Base-by-base conservation (phyloP, 2,888 invertebrate genomes). In the Nymphalis urticae region DNA sequence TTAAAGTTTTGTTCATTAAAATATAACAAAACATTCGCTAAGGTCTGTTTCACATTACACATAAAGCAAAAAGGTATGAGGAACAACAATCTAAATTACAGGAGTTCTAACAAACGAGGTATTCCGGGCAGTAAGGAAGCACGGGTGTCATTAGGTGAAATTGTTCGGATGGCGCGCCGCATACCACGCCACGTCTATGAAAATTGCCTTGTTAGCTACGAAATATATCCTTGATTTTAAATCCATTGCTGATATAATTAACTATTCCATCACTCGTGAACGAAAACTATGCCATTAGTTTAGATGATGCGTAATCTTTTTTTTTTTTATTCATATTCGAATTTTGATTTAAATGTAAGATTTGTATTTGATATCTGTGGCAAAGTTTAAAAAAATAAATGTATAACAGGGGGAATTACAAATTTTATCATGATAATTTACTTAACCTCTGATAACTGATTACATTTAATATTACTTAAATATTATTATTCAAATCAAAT, bases 61-160 rank as follows among this genome's bases (percentile, higher is more conserved):
- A 48, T n/a, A 21, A 48, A 61, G 24, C 61, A 24, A 48, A 53
- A 63, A 51, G 24, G 48, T 24, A 27, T 50, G n/a, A 62, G 32
- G 32, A n/a, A 51, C 32, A 50, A 24, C 27, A 56, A 50, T 56
- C 42, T 36, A 58, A 58, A 58, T 66, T 66, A 62, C 62, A n/a
- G 42, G 48, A 27, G 9, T 42, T 13, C 24, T 21, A 62, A 62
- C 62, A 56, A 56, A 61, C 56, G 56, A 50, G 62, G 56, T 62
- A 42, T 60, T 69, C 54, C 51, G 24, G 48, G 48, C 66, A 60
- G 58, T 64, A 59, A 71, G 73, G 75, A 75, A 76, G 74, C 72
- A 68, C 66, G 70, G 75, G 77, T 82, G 80, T 83, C 82, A 84
- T 84, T 84, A 84, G 74, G 63, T 70, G 66, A 79, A 84, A 82